Conservation (phyloP, 1,140 invertebrate genomes). For the Drosophila setifemur region DNA sequence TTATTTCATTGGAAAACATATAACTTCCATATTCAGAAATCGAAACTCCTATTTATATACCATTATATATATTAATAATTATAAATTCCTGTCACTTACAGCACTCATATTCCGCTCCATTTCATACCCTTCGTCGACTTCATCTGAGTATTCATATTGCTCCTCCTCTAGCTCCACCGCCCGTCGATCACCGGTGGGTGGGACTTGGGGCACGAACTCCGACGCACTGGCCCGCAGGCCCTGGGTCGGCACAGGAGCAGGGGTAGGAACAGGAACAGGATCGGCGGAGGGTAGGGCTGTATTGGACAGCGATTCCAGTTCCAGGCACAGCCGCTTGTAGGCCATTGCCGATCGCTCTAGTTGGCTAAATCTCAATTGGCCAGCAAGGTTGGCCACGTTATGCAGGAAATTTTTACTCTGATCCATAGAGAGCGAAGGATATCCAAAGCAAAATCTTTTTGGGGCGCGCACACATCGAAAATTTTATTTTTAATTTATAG, state of each 20-base stretch:
- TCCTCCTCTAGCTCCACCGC: conserved; percentile 6
- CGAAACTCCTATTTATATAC: neutral
- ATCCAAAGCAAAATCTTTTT: neutral
- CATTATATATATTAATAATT: neutral
- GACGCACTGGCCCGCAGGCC: conserved; percentile 24
- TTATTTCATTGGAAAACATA: no score
- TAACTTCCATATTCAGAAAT: no score
- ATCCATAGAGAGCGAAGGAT: neutral
- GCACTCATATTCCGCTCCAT: neutral
- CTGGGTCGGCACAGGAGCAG: neutral
- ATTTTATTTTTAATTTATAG: conserved; percentile 1
- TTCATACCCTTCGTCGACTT: conserved; percentile 2
- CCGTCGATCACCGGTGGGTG: neutral
- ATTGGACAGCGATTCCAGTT: neutral
- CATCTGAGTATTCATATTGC: neutral
- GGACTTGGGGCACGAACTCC: conserved; percentile 34
- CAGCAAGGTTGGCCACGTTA: neutral
- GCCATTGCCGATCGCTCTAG: neutral
- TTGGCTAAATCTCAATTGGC: neutral
- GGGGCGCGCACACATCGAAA: conserved; percentile 5
- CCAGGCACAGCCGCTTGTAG: conserved; percentile 4
- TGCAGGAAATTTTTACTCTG: neutral
- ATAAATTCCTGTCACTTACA: neutral
- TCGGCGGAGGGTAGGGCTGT: neutral
- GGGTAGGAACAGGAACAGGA: neutral